phyloP scores from a whole-genome alignment of 2,797 vertebrate genomes.

The Emys orbicularis region DNA sequence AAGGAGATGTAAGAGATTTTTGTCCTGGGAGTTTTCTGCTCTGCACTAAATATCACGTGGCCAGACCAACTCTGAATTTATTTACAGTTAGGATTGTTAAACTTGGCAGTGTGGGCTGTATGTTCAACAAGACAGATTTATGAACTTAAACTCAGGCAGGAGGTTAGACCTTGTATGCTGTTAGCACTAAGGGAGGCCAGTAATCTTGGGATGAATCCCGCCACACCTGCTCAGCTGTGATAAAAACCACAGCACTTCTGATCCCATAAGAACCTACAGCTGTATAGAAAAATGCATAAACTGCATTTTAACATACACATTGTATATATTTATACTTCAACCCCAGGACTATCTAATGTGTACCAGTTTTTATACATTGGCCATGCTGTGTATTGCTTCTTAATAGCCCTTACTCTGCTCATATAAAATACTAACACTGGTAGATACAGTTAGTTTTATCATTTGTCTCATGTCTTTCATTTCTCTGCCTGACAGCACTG shows the following conservation, averaged over 20 bases:
- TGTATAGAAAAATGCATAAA: not conserved
- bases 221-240: constrained; percentile 27
- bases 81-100: constrained; percentile 38
- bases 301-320: not conserved
- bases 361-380: not conserved
- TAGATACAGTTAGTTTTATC: not conserved
- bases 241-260: not conserved
- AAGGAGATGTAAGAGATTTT: not conserved
- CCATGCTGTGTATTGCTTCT: not conserved
- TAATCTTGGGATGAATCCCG: not conserved
- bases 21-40: not conserved
- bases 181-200: not conserved
- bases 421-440: not conserved
- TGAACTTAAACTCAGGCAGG: not conserved
- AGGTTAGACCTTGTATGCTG: not conserved
- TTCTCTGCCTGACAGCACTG: not conserved
- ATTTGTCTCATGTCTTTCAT: constrained; percentile 34
- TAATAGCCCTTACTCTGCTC: not conserved
- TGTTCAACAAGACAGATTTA: constrained; percentile 1
- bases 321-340: not conserved
- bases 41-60: not conserved
- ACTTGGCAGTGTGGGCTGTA: constrained; percentile 17
- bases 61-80: constrained; percentile 11
- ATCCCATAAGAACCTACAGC: not conserved
- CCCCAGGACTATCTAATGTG: not conserved